Conservation (phyloP, 2,797 vertebrate genomes). For the Gallinago solitaria region DNA sequence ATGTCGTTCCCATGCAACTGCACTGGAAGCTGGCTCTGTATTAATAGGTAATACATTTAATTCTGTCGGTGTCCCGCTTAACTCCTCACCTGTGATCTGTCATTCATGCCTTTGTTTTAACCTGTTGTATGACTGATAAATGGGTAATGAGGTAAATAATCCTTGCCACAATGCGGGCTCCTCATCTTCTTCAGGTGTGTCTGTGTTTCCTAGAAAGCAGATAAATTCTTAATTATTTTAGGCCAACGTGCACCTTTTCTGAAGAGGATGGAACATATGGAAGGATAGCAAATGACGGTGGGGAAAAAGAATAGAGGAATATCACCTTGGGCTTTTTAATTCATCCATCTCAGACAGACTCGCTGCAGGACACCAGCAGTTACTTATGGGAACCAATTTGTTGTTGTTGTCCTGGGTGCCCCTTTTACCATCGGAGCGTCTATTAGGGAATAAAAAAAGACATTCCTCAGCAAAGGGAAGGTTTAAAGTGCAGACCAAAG, state of each 20-base stretch:
- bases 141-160: background rate
- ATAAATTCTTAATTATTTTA: conserved; percentile 17
- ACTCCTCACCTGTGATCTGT: background rate
- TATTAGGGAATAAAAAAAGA: background rate
- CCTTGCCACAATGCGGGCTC: background rate
- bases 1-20: background rate
- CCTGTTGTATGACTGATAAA: background rate
- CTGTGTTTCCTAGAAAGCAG: background rate
- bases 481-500: background rate
- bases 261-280: background rate
- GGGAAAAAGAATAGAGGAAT: background rate
- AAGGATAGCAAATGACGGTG: background rate
- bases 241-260: background rate
- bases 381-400: conserved; percentile 21
- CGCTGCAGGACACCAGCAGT: background rate
- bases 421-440: background rate
- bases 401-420: background rate
- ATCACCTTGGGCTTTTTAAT: conserved; percentile 26
- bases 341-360: background rate
- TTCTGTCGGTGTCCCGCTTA: background rate
- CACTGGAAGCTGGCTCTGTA: background rate
- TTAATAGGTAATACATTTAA: background rate
- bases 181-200: background rate
- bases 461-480: background rate
- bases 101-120: background rate